Evolutionary conservation across 2,113 vertebrate species (phyloP).

Genomic region (Ophthalmolycus amberensis): DNA sequence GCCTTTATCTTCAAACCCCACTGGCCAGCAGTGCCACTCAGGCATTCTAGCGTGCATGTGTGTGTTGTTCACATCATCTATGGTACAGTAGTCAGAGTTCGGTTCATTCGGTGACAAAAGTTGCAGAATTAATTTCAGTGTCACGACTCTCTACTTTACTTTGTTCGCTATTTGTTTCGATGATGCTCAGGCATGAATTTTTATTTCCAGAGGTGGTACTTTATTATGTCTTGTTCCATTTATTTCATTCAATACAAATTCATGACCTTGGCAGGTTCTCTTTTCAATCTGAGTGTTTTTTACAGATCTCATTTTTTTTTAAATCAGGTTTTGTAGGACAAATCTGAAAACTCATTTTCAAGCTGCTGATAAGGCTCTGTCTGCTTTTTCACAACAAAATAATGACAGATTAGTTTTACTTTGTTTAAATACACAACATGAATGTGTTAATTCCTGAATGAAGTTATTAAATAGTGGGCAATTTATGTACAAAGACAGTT

Average conservation of each 20-base stretch:
- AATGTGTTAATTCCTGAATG: neutral
- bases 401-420: no score
- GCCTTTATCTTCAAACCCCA: constrained; percentile 27
- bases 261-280: neutral
- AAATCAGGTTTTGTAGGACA: neutral
- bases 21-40: neutral
- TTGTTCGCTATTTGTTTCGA: neutral
- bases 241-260: constrained; percentile 17
- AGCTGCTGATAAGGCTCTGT: neutral
- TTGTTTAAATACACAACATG: neutral
- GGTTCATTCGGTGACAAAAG: constrained; percentile 22
- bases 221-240: constrained; percentile 12
- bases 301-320: neutral
- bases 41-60: neutral
- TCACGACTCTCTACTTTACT: constrained; percentile 17
- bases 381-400: neutral
- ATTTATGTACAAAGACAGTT: neutral
- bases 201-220: constrained; percentile 12
- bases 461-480: neutral
- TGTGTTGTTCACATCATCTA: constrained; percentile 1
- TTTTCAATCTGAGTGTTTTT: neutral
- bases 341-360: constrained; percentile 1
- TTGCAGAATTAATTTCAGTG: constrained; percentile 27
- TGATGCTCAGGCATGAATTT: neutral
- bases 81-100: neutral